Evolutionary conservation across 2,113 vertebrate genomes (phyloP), one percentile per base, ranked within the genome.

Genomic region (Heterocephalus glaber): DNA sequence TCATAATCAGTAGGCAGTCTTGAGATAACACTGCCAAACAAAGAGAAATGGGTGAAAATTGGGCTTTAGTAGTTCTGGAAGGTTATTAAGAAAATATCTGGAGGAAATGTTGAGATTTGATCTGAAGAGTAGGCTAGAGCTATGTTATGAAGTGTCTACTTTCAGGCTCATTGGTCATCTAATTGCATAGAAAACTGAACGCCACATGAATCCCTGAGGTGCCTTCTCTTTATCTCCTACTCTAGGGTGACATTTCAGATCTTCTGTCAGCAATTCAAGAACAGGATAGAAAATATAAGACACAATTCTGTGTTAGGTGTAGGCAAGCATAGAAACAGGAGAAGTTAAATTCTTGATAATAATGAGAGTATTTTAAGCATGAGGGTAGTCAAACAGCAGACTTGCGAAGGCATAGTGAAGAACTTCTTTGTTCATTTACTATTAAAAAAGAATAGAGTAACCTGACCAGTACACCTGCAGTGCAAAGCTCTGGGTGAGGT

Each of bases 391-490:
- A 68, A 90, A 81, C 9, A 91, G 24, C 66, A 24, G 52, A 83
- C 52, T 49, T 93, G 28, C 52, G 74, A 14, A 80, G 56, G n/a
- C 9, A 72, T 77, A 65, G 30, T 47, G 79, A 63, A 81, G 7
- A 58, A 49, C 60, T 74, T 68, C 26, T 44, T 84, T 77, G 7
- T 66, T 70, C 14, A 44, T 83, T 90, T 89, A 80, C 74, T 91
- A 41, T 91, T 83, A 89, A 89, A 92, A 63, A 61, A 28, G 86
- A 80, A 54, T 47, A 92, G 95, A 82, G 44, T 10, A 35, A 0
- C 58, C 4, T 33, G 12, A 38, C 41, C 33, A n/a, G 24, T 7
- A 6, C 12, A 82, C 10, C 20, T 61, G 20, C 52, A 65, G 22
- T 76, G 4, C 26, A 81, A 90, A 89, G 14, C 41, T 54, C 56